Base-by-base conservation (phyloP, 2,888 invertebrate genomes). In the Agrotis segetum region DNA sequence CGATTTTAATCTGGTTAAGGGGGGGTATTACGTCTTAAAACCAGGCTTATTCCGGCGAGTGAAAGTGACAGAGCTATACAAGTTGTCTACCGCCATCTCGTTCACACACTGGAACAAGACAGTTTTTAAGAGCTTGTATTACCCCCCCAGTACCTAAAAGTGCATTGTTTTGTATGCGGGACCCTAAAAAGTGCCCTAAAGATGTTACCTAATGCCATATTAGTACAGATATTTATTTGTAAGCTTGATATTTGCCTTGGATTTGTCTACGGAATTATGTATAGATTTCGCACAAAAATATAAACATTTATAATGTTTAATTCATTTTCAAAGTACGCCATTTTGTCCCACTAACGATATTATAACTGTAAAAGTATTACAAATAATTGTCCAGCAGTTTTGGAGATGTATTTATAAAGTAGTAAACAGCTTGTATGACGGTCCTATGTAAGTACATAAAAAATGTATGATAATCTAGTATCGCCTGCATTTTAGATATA, bases 401-500 rank as follows among this genome's bases (percentile, higher is more conserved):
- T 56, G 56, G 60, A 68, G 46, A 69, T 68, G 53, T 74, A 74
- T 75, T 49, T 62, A 19, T 56, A 74, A 85, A 81, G 84, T 77
- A 72, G 85, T 85, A 61, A 86, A 81, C 85, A 85, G 88, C 87
- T 85, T 87, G 81, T 86, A 65, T 67, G 56, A 21, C 19, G 67
- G 73, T 71, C 75, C 63, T 40, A 74, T 86, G 83, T 90, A 87
- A 82, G 80, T 87, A 81, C 11, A 52, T 47, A 83, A n/a, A n/a
- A n/a, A n/a, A n/a, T 64, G 56, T 71, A 52, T 67, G 44, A 56
- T 60, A 63, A 72, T 63, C 64, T 74, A 83, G 82, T 66, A 65
- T 85, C 76, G 78, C 77, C 82, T 82, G 78, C 78, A 71, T 87
- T 85, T 85, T 86, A 85, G 83, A 84, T 81, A 81, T 82, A 74